Base-by-base conservation (phyloP, 2,797 vertebrate species). In the Limnodromus scolopaceus region DNA sequence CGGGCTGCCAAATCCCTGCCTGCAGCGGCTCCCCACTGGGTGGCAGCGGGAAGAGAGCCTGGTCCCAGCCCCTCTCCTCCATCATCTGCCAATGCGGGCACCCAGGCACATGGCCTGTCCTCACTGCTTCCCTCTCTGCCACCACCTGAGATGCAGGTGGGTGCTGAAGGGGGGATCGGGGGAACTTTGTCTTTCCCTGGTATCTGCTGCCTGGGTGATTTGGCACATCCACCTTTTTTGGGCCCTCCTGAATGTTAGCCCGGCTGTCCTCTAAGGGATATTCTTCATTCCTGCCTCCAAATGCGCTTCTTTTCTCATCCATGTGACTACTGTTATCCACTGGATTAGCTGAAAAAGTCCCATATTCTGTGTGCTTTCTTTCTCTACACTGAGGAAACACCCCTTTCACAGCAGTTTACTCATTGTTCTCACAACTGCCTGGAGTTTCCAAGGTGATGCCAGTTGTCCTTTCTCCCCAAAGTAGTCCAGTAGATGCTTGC, bases 61-160 rank as follows among this genome's bases (percentile, higher is more conserved):
- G 13, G 20, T 83, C 18, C 43, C 5, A 8, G 36, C 5, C 28
- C 45, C 16, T 45, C 19, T 69, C 30, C 41, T 22, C 39, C 18
- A 22, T 55, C 24, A 7, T 4, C 15, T 15, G 55, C 32, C 0
- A 0, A 61, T 14, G 1, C 4, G 10, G 53, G 11, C 64, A 13
- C 43, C 53, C 58, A 30, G 55, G 43, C 8, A 22, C 12, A 3
- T 4, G 4, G 1, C 10, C 23, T 19, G 9, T 17, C 38, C 39
- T 66, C 51, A 25, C 9, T 2, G 2, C 25, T 48, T 53, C 25
- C 23, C 9, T 28, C 45, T 43, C 49, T 86, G 38, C 51, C 54
- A 27, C 27, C 24, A 27, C 22, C 19, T 14, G n/a, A 82, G 46
- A 17, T 14, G 14, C 4, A 25, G 38, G 6, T 32, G 9, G 20